Evolutionary conservation across 2,888 invertebrate species (phyloP).

Genomic region (Drosophila mimetica): DNA sequence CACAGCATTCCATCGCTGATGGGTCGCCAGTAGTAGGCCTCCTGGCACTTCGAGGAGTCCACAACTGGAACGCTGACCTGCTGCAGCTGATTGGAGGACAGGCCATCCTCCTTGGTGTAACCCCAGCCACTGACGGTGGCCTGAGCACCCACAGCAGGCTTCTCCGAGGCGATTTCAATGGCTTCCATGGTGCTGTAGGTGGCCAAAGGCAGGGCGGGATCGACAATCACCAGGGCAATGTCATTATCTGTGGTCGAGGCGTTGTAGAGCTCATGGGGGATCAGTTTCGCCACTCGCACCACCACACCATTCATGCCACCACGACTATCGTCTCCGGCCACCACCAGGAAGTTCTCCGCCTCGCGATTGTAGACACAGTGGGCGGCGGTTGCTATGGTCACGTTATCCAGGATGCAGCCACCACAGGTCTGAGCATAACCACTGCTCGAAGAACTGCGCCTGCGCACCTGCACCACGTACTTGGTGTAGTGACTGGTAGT

Average conservation of each 20-base stretch:
- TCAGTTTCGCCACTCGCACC: conserved; percentile 84
- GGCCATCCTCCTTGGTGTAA: conserved; percentile 56
- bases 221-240: conserved; percentile 85
- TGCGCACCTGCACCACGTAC: conserved; percentile 73
- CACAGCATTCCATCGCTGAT: conserved; percentile 72
- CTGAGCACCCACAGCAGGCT: conserved; percentile 53
- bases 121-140: conserved; percentile 79
- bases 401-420: conserved; percentile 49
- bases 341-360: conserved; percentile 55
- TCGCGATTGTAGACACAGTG: conserved; percentile 71
- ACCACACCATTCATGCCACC: conserved; percentile 84
- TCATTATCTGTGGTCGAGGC: conserved; percentile 85
- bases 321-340: conserved; percentile 83
- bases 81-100: conserved; percentile 52
- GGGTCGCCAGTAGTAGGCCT: conserved; percentile 61
- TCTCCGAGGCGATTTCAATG: conserved; percentile 49
- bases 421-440: conserved; percentile 64
- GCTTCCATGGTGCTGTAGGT: conserved; percentile 51
- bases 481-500: conserved; percentile 59
- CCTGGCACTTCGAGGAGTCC: conserved; percentile 51
- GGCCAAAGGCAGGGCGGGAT: conserved; percentile 54
- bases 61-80: conserved; percentile 68
- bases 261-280: conserved; percentile 85
- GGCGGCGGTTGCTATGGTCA: conserved; percentile 76
- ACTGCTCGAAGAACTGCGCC: conserved; percentile 41